phyloP scores from a whole-genome alignment of 2,797 vertebrate species.

The Cuculus canorus region DNA sequence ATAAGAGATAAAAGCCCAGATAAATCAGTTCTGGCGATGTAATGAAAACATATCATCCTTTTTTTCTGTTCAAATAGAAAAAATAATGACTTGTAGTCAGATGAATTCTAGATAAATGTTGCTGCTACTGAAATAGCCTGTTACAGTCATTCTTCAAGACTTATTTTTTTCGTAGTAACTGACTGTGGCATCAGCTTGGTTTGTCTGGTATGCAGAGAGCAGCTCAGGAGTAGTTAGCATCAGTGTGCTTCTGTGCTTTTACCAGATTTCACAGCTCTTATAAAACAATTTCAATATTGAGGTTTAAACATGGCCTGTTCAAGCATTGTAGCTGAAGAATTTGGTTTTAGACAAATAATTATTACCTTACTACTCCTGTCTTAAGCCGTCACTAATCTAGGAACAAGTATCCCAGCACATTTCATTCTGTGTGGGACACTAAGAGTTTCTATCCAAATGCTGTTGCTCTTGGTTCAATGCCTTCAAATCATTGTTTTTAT shows the following conservation, averaged over 20 bases:
- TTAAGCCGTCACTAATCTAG: background rate
- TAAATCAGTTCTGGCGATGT: slow-evolving; percentile 19
- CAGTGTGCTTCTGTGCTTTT: background rate
- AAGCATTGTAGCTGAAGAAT: background rate
- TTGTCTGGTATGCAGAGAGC: background rate
- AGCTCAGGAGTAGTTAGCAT: background rate
- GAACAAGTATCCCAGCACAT: background rate
- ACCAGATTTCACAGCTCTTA: background rate
- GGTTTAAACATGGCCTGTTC: background rate
- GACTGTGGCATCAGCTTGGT: background rate
- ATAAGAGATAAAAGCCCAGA: slow-evolving; percentile 10
- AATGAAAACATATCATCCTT: background rate
- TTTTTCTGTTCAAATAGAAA: slow-evolving; percentile 15
- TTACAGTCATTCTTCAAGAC: background rate
- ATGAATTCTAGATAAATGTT: background rate
- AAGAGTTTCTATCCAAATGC: background rate
- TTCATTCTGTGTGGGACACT: background rate
- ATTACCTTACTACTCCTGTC: background rate
- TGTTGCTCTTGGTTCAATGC: background rate
- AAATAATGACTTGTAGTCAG: background rate
- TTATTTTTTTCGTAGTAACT: background rate
- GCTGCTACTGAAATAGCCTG: background rate
- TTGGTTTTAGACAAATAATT: background rate
- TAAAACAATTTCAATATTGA: background rate
- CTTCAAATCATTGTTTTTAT: background rate